Evolutionary conservation across 2,113 vertebrate species (phyloP).

Genomic region (Zapus hudsonius): DNA sequence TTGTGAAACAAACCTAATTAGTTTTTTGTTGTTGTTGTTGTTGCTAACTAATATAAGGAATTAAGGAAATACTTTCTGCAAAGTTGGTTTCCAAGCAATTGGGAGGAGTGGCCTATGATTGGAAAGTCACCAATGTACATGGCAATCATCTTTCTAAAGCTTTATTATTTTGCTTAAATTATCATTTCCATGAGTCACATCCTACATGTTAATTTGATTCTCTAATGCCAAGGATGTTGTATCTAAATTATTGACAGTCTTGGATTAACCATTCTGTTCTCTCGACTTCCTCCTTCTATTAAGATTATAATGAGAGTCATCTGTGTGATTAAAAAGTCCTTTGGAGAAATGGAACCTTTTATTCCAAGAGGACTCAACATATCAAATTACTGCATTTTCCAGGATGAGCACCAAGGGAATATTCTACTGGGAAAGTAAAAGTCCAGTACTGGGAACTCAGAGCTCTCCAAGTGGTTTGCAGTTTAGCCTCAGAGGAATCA

Average conservation of each 20-base stretch:
- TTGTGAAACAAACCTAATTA: background rate
- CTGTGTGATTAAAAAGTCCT: background rate
- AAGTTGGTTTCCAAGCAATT: conserved; percentile 47
- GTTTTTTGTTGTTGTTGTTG: no score
- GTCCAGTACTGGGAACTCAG: background rate
- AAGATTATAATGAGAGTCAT: background rate
- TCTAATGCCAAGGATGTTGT: background rate
- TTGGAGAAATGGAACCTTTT: conserved; percentile 28
- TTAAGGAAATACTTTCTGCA: background rate
- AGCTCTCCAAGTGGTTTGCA: background rate
- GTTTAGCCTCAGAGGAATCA: background rate
- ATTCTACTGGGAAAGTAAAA: background rate
- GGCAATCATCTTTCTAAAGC: background rate
- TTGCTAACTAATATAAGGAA: conserved; percentile 1
- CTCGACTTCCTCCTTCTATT: background rate
- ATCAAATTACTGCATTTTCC: conserved; percentile 2
- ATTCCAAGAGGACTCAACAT: conserved; percentile 31
- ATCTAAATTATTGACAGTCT: conserved; percentile 30
- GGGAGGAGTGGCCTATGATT: background rate
- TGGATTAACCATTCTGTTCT: conserved; percentile 16
- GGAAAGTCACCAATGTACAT: conserved; percentile 1
- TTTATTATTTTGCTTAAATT: conserved; percentile 43
- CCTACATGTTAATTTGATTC: background rate
- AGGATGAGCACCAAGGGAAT: background rate
- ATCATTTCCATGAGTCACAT: conserved; percentile 14